These are phyloP conservation scores for Bugulina stolonifera DNA, from an alignment of 2,888 invertebrate species.

Conservation along the genomic window DNA sequence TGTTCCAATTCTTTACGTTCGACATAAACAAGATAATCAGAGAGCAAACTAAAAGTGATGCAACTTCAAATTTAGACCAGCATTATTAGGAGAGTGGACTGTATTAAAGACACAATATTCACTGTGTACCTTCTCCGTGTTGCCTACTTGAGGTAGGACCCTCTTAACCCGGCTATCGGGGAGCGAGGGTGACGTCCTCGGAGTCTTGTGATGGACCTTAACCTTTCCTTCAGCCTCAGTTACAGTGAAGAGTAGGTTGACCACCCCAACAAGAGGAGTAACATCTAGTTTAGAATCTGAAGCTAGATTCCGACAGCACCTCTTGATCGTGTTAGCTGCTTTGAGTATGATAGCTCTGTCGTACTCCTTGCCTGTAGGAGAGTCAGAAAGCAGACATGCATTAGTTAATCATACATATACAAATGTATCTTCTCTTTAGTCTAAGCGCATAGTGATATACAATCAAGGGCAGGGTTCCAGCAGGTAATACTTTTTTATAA, in stretches of 20 bases:
- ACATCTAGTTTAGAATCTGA: background rate
- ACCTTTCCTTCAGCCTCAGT: slow-evolving; percentile 23
- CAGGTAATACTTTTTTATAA: too few species aligned
- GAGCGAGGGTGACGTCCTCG: background rate
- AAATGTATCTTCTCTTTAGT: too few species aligned
- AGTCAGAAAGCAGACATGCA: too few species aligned
- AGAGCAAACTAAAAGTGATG: too few species aligned
- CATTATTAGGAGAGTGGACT: too few species aligned
- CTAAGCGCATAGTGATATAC: too few species aligned
- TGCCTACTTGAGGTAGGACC: background rate
- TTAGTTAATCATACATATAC: too few species aligned
- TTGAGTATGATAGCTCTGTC: slow-evolving; percentile 21
- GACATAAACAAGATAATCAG: too few species aligned
- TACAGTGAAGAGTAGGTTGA: background rate
- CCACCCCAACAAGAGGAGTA: background rate
- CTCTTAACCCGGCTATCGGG: background rate
- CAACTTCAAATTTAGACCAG: too few species aligned
- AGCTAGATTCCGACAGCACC: background rate
- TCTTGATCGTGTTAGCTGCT: slow-evolving; percentile 6
- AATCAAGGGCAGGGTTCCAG: too few species aligned
- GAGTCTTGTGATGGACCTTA: slow-evolving; percentile 18
- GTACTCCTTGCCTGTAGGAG: slow-evolving; percentile 21
- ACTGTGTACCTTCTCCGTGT: slow-evolving; percentile 7
- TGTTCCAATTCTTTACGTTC: too few species aligned
- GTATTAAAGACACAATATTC: too few species aligned